phyloP scores from a whole-genome alignment of 2,113 vertebrate species.

The Fulmarus glacialis region DNA sequence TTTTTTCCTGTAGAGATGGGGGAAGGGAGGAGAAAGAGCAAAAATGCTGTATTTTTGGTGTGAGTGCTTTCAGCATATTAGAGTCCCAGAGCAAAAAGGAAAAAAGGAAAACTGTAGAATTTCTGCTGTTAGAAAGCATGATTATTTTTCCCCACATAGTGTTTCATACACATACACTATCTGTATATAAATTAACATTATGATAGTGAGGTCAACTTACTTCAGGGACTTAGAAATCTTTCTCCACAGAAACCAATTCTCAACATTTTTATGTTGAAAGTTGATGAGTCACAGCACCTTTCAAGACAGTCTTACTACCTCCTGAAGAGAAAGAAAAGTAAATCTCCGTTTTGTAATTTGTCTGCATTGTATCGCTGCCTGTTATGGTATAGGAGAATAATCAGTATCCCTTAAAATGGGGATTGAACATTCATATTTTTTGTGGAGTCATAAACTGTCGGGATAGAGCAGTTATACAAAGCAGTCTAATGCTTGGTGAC shows the following conservation, averaged over 20 bases:
- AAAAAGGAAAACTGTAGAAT: not conserved
- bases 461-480: not conserved
- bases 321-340: not conserved
- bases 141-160: not conserved
- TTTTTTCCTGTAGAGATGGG: not conserved
- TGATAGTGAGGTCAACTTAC: not conserved
- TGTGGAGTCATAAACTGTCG: not conserved
- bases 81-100: not conserved
- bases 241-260: not conserved
- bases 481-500: not conserved
- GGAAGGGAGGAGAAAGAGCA: not conserved
- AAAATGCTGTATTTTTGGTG: not conserved
- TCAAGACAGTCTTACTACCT: not conserved
- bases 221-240: not conserved
- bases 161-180: not conserved
- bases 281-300: not conserved
- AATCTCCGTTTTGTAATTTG: not conserved
- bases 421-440: not conserved
- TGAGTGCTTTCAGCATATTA: not conserved
- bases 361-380: not conserved
- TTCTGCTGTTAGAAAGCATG: not conserved
- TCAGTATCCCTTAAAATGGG: not conserved
- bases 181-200: not conserved
- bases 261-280: not conserved
- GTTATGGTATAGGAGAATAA: not conserved